Percentiles rank a stretch among this genome's conserved stretches.
Conservation (phyloP, 2,888 invertebrate genomes). For the Drosophila borealis region DNA sequence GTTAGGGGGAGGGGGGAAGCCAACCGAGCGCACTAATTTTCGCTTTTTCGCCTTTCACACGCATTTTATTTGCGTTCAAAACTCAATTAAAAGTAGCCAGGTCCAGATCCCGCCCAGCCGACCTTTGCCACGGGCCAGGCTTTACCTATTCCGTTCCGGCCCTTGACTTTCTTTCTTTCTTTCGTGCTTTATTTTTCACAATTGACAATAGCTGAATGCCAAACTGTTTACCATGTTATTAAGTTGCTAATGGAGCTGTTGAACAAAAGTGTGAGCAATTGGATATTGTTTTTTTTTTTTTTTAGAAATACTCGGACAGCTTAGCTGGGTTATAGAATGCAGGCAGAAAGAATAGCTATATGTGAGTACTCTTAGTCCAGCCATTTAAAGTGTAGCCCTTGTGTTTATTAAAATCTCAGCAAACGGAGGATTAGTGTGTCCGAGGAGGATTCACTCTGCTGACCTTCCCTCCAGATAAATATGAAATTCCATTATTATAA, state of each 20-base stretch:
- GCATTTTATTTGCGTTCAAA: constrained; percentile 67
- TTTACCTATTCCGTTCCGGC: constrained; percentile 14
- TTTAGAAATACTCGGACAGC: no score
- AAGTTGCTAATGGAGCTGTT: constrained; percentile 29
- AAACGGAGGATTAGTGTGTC: no score
- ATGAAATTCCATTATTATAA: no score
- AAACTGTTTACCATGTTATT: constrained; percentile 55
- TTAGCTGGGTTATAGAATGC: no score
- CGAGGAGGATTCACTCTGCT: no score
- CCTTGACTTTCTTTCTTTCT: constrained; percentile 13
- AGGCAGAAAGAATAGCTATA: no score
- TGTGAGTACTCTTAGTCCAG: no score
- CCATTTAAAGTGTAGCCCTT: no score
- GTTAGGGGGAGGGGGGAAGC: constrained; percentile 37
- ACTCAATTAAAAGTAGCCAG: constrained; percentile 72
- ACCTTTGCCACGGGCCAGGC: constrained; percentile 18
- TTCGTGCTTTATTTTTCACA: constrained; percentile 1
- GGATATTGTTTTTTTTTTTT: no score
- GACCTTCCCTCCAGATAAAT: no score
- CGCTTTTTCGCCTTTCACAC: constrained; percentile 66
- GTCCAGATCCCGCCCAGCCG: constrained; percentile 12
- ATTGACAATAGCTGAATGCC: constrained; percentile 36
- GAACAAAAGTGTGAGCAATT: background rate
- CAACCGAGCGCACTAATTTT: constrained; percentile 70
- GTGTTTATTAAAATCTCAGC: no score